These are phyloP conservation scores for Naso thynnoides DNA, from an alignment of 2,797 vertebrate genomes.

Conservation along the genomic window DNA sequence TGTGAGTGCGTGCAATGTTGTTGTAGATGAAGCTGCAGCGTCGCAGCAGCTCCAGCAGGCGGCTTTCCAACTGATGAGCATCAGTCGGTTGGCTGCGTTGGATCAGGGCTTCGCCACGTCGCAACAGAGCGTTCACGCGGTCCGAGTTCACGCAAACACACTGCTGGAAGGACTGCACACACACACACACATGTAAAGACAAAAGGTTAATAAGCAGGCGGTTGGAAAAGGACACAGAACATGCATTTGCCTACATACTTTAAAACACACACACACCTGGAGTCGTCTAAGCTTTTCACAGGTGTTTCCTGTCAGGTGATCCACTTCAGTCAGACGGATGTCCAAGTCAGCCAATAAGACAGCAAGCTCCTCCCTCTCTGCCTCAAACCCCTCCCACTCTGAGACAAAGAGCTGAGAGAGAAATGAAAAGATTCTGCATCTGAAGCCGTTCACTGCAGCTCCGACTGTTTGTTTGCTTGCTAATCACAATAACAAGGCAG, in stretches of 20 bases:
- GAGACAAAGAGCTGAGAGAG: constrained; percentile 75
- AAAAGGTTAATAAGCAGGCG: background rate
- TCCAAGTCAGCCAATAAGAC: constrained; percentile 86
- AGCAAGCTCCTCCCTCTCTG: constrained; percentile 82
- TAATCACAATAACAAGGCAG: no score
- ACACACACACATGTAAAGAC: background rate
- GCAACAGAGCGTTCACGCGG: constrained; percentile 81
- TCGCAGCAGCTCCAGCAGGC: constrained; percentile 83
- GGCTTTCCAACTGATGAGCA: constrained; percentile 77
- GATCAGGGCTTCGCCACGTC: constrained; percentile 83
- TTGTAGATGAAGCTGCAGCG: constrained; percentile 82
- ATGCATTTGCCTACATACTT: background rate
- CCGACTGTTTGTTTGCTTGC: no score
- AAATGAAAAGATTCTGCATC: no score
- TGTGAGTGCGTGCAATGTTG: constrained; percentile 83
- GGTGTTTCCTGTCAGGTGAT: constrained; percentile 80
- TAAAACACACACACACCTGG: constrained; percentile 77
- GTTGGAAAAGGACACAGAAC: background rate
- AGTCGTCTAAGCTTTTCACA: constrained; percentile 84
- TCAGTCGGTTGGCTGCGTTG: constrained; percentile 79
- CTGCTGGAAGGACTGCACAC: constrained; percentile 83
- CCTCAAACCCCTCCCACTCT: constrained; percentile 85
- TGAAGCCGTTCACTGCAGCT: no score
- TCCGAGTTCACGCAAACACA: constrained; percentile 81
- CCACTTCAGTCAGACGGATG: constrained; percentile 81